Evolutionary conservation across 2,113 vertebrate species (phyloP).

Genomic region (Varanus komodoensis): DNA sequence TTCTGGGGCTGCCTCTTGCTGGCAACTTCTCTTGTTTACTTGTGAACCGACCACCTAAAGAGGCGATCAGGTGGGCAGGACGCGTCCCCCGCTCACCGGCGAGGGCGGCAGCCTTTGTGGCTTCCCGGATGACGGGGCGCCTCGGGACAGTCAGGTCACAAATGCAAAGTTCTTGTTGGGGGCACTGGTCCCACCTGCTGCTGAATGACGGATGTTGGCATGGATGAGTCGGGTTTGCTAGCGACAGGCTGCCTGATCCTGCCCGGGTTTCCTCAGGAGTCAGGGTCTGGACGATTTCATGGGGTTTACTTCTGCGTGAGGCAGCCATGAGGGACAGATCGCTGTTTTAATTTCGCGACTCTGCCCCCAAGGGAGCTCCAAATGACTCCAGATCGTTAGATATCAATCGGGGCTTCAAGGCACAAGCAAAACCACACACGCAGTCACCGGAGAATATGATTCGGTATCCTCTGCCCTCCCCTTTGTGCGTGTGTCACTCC

Average conservation of each 20-base stretch:
- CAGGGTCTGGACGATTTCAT: neutral
- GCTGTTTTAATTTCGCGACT: neutral
- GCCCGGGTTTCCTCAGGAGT: neutral
- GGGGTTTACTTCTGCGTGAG: neutral
- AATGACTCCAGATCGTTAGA: neutral
- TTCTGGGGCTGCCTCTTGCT: neutral
- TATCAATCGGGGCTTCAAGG: neutral
- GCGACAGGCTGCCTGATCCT: neutral
- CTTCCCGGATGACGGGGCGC: neutral
- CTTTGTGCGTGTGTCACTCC: neutral
- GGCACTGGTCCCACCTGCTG: neutral
- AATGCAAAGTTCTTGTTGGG: neutral
- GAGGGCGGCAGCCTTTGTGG: too few relatives aligned
- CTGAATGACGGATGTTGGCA: neutral
- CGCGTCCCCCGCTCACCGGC: neutral
- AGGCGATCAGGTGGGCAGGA: neutral
- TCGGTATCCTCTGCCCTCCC: neutral
- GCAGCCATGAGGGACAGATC: neutral
- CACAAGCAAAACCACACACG: neutral
- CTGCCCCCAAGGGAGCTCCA: neutral
- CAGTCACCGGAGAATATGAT: too few relatives aligned
- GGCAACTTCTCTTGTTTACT: conserved; percentile 53
- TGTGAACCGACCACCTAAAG: conserved; percentile 35
- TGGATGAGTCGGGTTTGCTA: neutral
- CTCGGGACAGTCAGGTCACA: neutral